Evolutionary conservation across 2,797 vertebrate species (phyloP), one percentile per base, ranked within the genome.

Genomic region (Cephalopachus bancanus): DNA sequence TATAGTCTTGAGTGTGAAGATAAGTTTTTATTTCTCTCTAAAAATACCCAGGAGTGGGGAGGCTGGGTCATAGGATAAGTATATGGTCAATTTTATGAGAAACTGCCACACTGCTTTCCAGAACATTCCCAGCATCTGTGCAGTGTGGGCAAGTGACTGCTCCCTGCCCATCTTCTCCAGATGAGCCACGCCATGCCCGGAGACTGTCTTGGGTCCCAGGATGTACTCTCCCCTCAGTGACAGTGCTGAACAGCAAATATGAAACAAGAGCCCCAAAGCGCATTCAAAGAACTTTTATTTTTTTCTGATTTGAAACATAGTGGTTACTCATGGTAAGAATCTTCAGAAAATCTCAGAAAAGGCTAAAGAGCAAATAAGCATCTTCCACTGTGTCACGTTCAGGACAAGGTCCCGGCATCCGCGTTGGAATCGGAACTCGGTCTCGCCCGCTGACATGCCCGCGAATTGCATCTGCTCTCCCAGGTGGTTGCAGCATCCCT

Each of bases 151-250:
- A 33, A 6, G 37, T 4, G 24, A 22, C 44, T 5, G 59, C 28
- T 44, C 44, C 59, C n/a, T 22, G 14, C 3, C 59, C 14, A 3
- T 69, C 17, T 81, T 92, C 60, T 81, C n/a, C 57, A 44, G 26
- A 33, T 0, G 30, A 62, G 53, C 7, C 2, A 3, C 0, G 22
- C 5, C 8, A 6, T 0, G 1, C 37, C 51, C 28, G 20, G 37
- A 76, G 37, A 80, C 3, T 20, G n/a, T 80, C 17, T 6, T 0
- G 6, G 24, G 22, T 51, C 37, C n/a, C n/a, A 37, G 86, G 44
- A 53, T 2, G 16, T 10, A 2, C 2, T 5, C 4, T 30, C 14
- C 16, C 10, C 15, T 33, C 12, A 26, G 37, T 1, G 51, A 37
- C 8, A 5, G 6, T 7, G 5, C 22, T 65, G 69, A 65, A 12